Base-by-base conservation (phyloP, 2,113 vertebrate species). In the Colaptes auratus region DNA sequence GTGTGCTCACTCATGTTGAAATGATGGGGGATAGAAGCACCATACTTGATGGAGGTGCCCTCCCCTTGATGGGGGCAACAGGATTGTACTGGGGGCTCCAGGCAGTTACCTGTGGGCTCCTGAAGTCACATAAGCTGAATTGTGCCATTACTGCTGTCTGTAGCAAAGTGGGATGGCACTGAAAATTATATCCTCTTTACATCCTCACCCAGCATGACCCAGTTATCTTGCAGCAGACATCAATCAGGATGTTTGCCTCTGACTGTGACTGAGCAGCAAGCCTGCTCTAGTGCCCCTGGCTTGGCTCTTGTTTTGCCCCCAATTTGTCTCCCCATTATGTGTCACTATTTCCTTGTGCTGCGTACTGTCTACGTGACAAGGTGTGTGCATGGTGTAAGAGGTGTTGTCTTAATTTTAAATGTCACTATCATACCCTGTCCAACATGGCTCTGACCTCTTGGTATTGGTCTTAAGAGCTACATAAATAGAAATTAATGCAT, bases 401-500 rank as follows among this genome's bases (percentile, higher is more conserved):
- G 27, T 1, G 1, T 65, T 80, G 52, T 31, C 46, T 92, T 56
- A 35, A 20, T 78, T 94, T 90, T 86, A 88, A 81, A 69, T 65
- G 39, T 82, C 59, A 27, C 61, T 82, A 3, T 75, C 7, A 20
- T 33, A 74, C 28, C 17, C 72, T 87, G 82, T 79, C 73, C 39
- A 87, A n/a, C 35, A 14, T 27, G 39, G 74, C 86, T 77, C n/a
- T 90, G 89, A 90, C 90, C 91, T 75, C 66, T 88, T 88, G 48
- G 6, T 53, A 15, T 64, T 86, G 33, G 69, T 86, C 69, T 93
- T 92, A 69, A 88, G 39, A 91, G 73, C 56, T 58, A 67, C 31
- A 64, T 56, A 82, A 96, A 52, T 48, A 91, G 19, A 92, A 91
- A 91, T 92, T 65, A 78, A 90, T 82, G 58, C 53, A 88, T 95